Evolutionary conservation across 2,797 vertebrate genomes (phyloP).

Genomic region (Vespertilio murinus): DNA sequence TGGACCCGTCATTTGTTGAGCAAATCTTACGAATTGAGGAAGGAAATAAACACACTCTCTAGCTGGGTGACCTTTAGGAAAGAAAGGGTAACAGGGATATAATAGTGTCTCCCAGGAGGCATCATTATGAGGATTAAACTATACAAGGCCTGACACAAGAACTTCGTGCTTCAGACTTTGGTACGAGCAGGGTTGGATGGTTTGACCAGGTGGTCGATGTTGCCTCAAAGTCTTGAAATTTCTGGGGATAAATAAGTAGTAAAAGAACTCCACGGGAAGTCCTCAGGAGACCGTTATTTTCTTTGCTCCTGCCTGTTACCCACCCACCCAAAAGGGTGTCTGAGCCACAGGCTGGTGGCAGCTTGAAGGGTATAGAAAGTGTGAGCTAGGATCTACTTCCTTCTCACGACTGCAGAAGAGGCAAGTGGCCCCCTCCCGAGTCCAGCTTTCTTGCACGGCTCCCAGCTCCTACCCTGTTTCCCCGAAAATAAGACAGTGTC

Average conservation of each 20-base stretch:
- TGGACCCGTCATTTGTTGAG: neutral
- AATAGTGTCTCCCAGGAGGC: neutral
- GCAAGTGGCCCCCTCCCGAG: fast-evolving
- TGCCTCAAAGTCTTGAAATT: neutral
- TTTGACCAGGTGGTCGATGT: neutral
- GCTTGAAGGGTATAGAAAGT: neutral
- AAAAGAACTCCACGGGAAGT: neutral
- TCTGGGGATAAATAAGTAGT: neutral
- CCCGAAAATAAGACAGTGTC: too few relatives aligned
- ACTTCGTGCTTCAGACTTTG: neutral
- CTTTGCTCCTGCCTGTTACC: neutral
- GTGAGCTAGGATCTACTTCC: neutral
- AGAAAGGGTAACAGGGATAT: neutral
- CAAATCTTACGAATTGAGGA: neutral
- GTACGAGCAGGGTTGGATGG: neutral
- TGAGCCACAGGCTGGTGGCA: neutral
- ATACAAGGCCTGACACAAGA: neutral
- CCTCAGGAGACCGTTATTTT: neutral
- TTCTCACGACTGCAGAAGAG: neutral
- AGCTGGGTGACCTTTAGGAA: neutral
- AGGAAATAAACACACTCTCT: neutral
- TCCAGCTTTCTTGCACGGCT: neutral
- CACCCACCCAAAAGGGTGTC: fast-evolving
- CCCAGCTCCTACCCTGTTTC: too few relatives aligned
- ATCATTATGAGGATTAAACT: neutral